Conservation (phyloP, 2,113 vertebrate genomes). For the Clarias macrocephalus region DNA sequence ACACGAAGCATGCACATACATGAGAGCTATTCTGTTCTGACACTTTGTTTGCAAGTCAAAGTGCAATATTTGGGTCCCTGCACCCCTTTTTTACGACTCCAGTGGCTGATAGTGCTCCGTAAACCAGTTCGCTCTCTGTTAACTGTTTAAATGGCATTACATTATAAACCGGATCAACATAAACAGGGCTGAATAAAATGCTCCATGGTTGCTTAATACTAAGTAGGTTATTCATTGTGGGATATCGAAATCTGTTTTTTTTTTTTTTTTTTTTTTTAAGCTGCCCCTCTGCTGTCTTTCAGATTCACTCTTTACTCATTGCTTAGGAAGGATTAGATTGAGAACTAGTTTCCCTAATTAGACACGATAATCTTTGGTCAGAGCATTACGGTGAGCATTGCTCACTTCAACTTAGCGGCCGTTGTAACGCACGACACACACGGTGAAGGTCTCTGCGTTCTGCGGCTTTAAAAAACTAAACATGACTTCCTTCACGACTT, state of each 20-base stretch:
- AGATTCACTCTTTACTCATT: neutral
- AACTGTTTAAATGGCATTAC: neutral
- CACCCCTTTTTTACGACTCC: neutral
- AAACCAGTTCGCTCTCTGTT: neutral
- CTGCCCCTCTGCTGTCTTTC: constrained; percentile 30
- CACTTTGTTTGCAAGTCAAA: neutral
- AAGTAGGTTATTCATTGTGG: neutral
- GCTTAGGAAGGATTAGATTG: constrained; percentile 60
- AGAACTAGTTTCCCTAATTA: constrained; percentile 61
- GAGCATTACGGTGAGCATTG: constrained; percentile 51
- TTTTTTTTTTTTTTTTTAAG: neutral
- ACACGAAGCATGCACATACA: neutral
- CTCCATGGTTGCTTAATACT: neutral
- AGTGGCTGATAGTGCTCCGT: neutral
- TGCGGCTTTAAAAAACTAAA: neutral
- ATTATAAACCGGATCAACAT: neutral
- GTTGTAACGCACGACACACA: neutral
- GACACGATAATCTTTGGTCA: constrained; percentile 61
- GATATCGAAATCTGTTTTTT: neutral
- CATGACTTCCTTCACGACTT: neutral
- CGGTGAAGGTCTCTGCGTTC: constrained; percentile 8
- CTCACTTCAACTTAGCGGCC: neutral
- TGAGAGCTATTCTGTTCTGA: neutral
- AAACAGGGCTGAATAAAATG: neutral
- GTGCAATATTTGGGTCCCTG: neutral